Base-by-base conservation (phyloP, 2,888 invertebrate species). In the Microdon myrmicae region DNA sequence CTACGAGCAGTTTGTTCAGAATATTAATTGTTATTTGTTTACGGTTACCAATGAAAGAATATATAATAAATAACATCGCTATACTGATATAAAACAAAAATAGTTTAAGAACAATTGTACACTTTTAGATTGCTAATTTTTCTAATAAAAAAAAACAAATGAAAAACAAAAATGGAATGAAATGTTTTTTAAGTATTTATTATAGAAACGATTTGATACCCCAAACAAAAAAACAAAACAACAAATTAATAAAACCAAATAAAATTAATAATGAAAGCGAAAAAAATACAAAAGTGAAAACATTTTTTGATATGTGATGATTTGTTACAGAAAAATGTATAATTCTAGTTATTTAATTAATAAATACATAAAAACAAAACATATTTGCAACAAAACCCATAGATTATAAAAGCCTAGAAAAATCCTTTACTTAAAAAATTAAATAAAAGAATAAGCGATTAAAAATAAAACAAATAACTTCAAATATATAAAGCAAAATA, bases 241-340 rank as follows among this genome's bases (percentile, higher is more conserved):
- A 29, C 10, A 51, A 19, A 34, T 22, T 29, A 49, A 28, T 3
- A 41, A 32, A 35, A 20, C 17, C 16, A 13, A 29, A 28, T 37
- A 16, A 17, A 32, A 10, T 4, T 31, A 48, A 10, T 28, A 19
- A 20, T 26, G 32, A 25, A 3, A 31, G 13, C 4, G 3, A 32
- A 55, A 17, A 23, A 61, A 37, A 22, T 6, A 35, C 7, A 43
- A 53, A 8, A 20, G 10, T 32, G 25, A 54, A 25, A 29, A 39
- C 32, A 48, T 48, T 73, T 74, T 64, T 66, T 66, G 53, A 59
- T 59, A 66, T 59, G 74, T 74, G 75, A 74, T 74, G 74, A 75
- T 75, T 75, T 73, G 61, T 68, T 69, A 72, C 70, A 70, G 68
- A 61, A 44, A 44, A 35, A 64, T 53, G 38, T 48, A 56, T 55